These are phyloP conservation scores for Micronycteris hirsuta DNA, from an alignment of 2,113 vertebrate species.

Conservation along the genomic window DNA sequence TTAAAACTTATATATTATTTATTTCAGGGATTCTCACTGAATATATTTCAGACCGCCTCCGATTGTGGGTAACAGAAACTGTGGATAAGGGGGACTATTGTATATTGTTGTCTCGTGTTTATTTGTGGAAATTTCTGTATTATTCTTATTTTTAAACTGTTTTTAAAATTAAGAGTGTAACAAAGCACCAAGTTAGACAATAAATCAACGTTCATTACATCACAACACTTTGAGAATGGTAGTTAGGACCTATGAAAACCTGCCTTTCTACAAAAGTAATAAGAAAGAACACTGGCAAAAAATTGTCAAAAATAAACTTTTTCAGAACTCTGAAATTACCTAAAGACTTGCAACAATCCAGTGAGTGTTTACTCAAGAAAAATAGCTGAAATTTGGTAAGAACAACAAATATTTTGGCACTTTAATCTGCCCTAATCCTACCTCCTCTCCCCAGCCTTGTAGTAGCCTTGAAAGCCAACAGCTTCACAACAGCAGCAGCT, in stretches of 20 bases:
- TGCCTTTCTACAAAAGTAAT: neutral
- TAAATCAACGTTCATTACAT: neutral
- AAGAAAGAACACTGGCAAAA: neutral
- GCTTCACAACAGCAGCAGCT: neutral
- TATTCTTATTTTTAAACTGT: neutral
- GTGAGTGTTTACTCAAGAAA: neutral
- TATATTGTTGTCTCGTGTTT: neutral
- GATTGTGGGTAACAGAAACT: neutral
- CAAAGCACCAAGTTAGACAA: neutral
- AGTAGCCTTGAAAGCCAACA: neutral
- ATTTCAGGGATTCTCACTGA: neutral
- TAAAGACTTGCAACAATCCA: neutral
- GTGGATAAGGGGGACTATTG: neutral
- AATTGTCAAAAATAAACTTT: neutral
- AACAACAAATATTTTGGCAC: neutral
- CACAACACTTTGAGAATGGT: neutral
- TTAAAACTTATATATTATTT: neutral
- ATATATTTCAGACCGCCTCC: neutral
- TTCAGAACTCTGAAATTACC: neutral
- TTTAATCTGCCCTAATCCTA: neutral
- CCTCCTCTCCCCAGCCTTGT: neutral
- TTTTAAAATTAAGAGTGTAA: slow-evolving; percentile 7
- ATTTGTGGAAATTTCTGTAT: neutral
- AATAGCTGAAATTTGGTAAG: neutral
- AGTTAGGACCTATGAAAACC: neutral